Percentiles rank a stretch among this genome's conserved stretches.
Evolutionary conservation across 2,888 invertebrate genomes (phyloP).

Genomic region (Bombylius discolor): DNA sequence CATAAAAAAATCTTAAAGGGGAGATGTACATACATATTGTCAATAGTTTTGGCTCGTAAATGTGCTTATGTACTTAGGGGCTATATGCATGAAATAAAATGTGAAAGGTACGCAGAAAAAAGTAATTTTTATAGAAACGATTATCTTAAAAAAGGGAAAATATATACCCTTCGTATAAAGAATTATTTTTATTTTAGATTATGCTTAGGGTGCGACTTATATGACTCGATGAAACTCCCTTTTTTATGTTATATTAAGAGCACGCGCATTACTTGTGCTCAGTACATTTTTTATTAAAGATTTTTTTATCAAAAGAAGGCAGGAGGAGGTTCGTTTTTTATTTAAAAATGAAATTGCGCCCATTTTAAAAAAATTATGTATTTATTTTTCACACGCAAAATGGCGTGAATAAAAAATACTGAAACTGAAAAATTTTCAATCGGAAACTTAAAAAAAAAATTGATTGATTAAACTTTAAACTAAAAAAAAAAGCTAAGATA

Average conservation of each 20-base stretch:
- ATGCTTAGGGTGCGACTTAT: neutral
- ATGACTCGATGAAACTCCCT: neutral
- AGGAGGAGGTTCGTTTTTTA: neutral
- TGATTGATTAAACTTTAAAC: too few species aligned
- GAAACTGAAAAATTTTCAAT: too few species aligned
- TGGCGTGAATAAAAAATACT: too few species aligned
- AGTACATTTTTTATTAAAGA: neutral
- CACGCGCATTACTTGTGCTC: conserved; percentile 3
- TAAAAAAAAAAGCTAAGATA: too few species aligned
- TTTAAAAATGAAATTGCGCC: neutral
- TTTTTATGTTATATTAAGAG: neutral
- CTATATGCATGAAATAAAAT: too few species aligned
- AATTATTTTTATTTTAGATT: neutral
- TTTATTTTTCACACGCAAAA: too few species aligned
- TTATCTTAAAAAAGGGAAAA: neutral
- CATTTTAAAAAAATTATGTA: too few species aligned
- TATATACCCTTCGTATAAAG: neutral
- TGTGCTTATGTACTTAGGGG: neutral
- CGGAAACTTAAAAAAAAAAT: too few species aligned
- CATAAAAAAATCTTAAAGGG: too few species aligned
- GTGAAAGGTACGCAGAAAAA: neutral
- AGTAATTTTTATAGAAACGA: neutral
- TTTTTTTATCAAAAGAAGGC: neutral
- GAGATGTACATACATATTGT: neutral
- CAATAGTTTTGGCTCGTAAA: neutral